Evolutionary conservation across 2,797 vertebrate species (phyloP).

Genomic region (Schizopygopsis malacanthus): DNA sequence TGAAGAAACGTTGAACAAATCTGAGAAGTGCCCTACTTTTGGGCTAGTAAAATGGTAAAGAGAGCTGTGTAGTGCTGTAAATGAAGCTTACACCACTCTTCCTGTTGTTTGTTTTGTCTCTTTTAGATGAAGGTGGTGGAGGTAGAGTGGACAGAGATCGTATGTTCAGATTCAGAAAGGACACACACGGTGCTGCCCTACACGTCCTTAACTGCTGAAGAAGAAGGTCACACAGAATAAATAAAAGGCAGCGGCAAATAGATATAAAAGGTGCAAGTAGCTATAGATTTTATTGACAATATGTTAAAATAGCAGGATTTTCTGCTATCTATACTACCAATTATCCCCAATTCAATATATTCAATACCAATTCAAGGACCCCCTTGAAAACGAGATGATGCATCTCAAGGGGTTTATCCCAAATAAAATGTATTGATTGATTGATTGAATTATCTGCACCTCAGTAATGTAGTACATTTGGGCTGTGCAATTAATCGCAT

Average conservation of each 20-base stretch:
- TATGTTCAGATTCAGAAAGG: slow-evolving; percentile 31
- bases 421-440: no score
- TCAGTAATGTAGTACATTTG: no score
- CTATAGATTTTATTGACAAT: no score
- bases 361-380: no score
- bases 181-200: slow-evolving; percentile 51
- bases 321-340: no score
- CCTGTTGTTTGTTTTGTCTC: slow-evolving; percentile 52
- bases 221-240: background rate
- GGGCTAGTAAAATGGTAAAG: background rate
- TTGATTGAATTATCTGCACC: no score
- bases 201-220: slow-evolving; percentile 46
- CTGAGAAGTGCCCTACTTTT: background rate
- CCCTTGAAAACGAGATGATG: no score
- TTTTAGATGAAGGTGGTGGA: slow-evolving; percentile 63
- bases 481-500: no score
- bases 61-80: background rate
- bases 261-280: no score
- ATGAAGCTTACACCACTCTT: slow-evolving; percentile 71
- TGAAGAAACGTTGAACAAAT: background rate
- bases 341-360: no score
- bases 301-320: no score
- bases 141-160: slow-evolving; percentile 67
- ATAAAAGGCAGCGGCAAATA: background rate
- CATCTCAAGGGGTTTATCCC: no score